Conservation (phyloP, 2,113 vertebrate species). For the Sclerurus mexicanus region DNA sequence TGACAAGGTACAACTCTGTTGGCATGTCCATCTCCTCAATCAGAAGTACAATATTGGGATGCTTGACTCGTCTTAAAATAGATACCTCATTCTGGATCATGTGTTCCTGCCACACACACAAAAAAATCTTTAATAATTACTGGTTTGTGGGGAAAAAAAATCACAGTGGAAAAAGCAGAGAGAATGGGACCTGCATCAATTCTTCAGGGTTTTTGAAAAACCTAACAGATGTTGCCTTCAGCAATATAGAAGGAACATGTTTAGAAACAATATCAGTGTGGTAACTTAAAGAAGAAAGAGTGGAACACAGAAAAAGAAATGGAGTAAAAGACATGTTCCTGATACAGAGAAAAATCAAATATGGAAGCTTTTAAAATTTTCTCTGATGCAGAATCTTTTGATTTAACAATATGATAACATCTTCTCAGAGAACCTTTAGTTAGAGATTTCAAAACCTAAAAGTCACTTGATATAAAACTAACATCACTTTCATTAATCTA, state of each 20-base stretch:
- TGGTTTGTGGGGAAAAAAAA: neutral
- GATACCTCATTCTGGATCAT: constrained; percentile 99
- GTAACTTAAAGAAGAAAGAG: neutral
- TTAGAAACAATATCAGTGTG: neutral
- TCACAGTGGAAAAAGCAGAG: neutral
- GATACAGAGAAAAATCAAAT: neutral
- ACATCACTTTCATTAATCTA: neutral
- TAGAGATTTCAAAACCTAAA: neutral
- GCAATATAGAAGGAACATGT: neutral
- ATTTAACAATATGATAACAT: neutral
- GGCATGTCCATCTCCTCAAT: constrained; percentile 97
- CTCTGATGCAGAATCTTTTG: neutral
- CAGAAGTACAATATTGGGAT: constrained; percentile 96
- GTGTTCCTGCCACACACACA: constrained; percentile 82
- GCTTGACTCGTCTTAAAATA: constrained; percentile 94
- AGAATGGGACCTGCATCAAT: neutral
- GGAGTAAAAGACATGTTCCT: neutral
- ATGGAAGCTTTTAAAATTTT: neutral
- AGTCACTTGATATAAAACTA: neutral
- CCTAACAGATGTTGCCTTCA: neutral
- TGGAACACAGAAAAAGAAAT: neutral
- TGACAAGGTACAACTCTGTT: constrained; percentile 92
- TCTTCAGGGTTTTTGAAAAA: neutral
- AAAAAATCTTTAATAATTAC: neutral
- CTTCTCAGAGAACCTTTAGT: neutral